Conservation (phyloP, 1,140 invertebrate species). For the Lepeophtheirus salmonis region DNA sequence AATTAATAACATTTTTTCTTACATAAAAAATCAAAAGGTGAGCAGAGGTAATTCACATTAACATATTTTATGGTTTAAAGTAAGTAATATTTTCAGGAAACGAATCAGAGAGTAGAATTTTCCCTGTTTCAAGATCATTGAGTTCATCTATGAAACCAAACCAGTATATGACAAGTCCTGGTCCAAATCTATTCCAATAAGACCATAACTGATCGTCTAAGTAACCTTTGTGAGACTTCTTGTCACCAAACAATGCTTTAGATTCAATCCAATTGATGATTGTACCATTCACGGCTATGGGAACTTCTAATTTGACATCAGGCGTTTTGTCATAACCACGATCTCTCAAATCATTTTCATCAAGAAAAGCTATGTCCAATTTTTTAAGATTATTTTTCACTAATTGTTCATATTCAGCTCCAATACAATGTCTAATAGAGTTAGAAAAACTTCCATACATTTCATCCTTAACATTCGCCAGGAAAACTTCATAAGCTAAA, state of each 20-base stretch:
- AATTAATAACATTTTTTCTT: too few relatives aligned
- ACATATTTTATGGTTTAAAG: background rate
- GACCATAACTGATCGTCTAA: conserved; percentile 64
- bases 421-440: conserved; percentile 44
- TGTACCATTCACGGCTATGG: conserved; percentile 34
- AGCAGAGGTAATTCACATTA: too few relatives aligned
- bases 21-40: too few relatives aligned
- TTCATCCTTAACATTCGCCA: conserved; percentile 51
- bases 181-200: conserved; percentile 85
- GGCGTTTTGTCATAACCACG: conserved; percentile 87
- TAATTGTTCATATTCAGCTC: conserved; percentile 48
- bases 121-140: conserved; percentile 36
- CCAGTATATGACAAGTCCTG: conserved; percentile 88
- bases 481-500: conserved; percentile 51
- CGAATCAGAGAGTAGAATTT: conserved; percentile 38
- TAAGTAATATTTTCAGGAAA: conserved; percentile 22
- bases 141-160: conserved; percentile 68
- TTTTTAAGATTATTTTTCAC: conserved; percentile 38
- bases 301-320: conserved; percentile 73
- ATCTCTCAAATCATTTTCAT: conserved; percentile 55
- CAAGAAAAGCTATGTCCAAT: conserved; percentile 45
- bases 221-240: conserved; percentile 57
- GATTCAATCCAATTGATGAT: conserved; percentile 17
- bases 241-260: conserved; percentile 64
- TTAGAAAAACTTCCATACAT: conserved; percentile 54